Evolutionary conservation across 2,888 invertebrate genomes (phyloP).

Genomic region (Schrankia costaestrigalis): DNA sequence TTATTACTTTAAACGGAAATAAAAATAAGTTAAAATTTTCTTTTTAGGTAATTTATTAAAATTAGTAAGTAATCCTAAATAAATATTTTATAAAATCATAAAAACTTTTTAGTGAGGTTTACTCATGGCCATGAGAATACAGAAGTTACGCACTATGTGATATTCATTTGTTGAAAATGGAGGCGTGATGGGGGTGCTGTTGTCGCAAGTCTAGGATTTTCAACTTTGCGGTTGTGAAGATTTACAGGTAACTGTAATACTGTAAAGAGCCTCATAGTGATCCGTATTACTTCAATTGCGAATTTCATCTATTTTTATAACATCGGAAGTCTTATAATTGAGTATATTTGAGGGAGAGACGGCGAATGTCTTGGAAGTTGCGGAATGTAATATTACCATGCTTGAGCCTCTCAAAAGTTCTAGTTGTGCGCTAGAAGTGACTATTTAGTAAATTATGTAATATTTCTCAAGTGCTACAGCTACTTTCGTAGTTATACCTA

Average conservation of each 20-base stretch:
- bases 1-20: too few relatives aligned
- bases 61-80: too few relatives aligned
- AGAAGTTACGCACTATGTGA: slow-evolving; percentile 46
- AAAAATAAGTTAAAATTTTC: too few relatives aligned
- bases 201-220: slow-evolving; percentile 66
- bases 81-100: too few relatives aligned
- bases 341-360: slow-evolving; percentile 77
- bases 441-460: slow-evolving; percentile 14
- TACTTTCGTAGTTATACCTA: slow-evolving; percentile 8
- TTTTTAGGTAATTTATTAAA: too few relatives aligned
- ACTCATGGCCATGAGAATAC: slow-evolving; percentile 29
- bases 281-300: slow-evolving; percentile 42
- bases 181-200: slow-evolving; percentile 71
- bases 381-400: slow-evolving; percentile 56
- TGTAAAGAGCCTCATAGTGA: slow-evolving; percentile 52
- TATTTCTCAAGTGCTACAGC: slow-evolving; percentile 18
- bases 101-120: too few relatives aligned
- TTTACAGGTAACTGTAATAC: slow-evolving; percentile 53
- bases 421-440: slow-evolving; percentile 12
- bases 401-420: slow-evolving; percentile 32
- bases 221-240: slow-evolving; percentile 64
- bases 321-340: slow-evolving; percentile 39
- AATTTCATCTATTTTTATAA: slow-evolving; percentile 33
- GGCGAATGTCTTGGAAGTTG: slow-evolving; percentile 53
- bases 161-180: slow-evolving; percentile 80